Evolutionary conservation across 2,113 vertebrate species (phyloP).

Genomic region (Gambusia affinis): DNA sequence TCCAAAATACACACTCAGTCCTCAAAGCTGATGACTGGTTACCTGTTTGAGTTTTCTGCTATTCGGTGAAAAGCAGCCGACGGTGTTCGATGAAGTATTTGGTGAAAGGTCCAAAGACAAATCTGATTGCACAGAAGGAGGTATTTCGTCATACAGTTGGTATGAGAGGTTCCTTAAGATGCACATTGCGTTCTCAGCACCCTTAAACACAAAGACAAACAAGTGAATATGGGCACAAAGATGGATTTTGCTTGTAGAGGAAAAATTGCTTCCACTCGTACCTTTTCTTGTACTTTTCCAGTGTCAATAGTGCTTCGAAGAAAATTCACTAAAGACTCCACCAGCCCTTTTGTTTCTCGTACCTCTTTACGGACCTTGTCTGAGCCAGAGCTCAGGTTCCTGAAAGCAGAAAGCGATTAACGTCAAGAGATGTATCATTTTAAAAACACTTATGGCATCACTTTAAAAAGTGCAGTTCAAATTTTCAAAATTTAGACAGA

Average conservation of each 20-base stretch:
- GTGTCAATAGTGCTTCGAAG: constrained; percentile 84
- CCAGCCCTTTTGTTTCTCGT: constrained; percentile 86
- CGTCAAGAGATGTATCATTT: constrained; percentile 16
- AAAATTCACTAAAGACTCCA: constrained; percentile 89
- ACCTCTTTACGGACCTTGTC: constrained; percentile 90
- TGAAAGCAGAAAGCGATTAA: constrained; percentile 53
- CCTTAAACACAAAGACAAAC: constrained; percentile 73
- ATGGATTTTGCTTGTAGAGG: background rate
- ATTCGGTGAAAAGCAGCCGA: constrained; percentile 94
- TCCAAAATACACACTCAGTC: background rate
- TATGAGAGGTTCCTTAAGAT: constrained; percentile 95
- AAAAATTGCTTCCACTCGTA: constrained; percentile 49
- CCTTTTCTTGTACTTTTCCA: constrained; percentile 89
- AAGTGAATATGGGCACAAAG: constrained; percentile 5
- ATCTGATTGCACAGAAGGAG: constrained; percentile 68
- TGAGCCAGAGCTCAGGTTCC: constrained; percentile 95
- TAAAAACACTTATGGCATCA: background rate
- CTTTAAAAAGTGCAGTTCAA: background rate
- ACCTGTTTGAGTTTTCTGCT: constrained; percentile 91
- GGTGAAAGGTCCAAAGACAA: fast-evolving
- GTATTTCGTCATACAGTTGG: constrained; percentile 90
- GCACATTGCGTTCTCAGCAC: constrained; percentile 91
- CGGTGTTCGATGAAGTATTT: constrained; percentile 12
- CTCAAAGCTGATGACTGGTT: background rate
- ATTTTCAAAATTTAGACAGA: background rate